Evolutionary conservation across 2,113 vertebrate species (phyloP).

Genomic region (Theristicus caerulescens): DNA sequence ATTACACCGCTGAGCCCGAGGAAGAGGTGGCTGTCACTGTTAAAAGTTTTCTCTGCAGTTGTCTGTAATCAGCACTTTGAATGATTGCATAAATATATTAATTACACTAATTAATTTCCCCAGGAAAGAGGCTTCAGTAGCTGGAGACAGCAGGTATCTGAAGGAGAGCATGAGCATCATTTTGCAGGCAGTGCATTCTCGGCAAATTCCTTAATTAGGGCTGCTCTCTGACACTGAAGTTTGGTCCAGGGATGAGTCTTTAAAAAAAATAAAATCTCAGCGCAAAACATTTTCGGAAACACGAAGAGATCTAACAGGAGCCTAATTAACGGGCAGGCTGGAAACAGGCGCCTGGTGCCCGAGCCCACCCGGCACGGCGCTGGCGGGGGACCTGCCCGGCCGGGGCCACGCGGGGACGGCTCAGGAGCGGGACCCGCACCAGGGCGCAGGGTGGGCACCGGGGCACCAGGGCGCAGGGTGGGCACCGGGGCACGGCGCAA

Average conservation of each 20-base stretch:
- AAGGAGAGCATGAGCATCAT: neutral
- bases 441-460: too few species aligned
- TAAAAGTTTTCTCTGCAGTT: conserved; percentile 20
- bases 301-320: neutral
- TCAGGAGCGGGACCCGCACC: neutral
- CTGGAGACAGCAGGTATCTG: conserved; percentile 26
- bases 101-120: conserved; percentile 50
- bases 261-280: neutral
- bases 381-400: neutral
- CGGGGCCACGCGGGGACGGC: neutral
- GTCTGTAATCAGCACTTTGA: conserved; percentile 34
- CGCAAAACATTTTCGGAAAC: neutral
- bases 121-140: neutral
- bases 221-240: neutral
- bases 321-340: neutral
- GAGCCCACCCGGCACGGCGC: neutral
- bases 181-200: neutral
- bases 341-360: neutral
- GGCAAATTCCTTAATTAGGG: neutral
- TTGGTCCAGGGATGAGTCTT: neutral
- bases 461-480: neutral
- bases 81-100: conserved; percentile 48
- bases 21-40: neutral
- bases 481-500: neutral
- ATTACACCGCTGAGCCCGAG: neutral